Evolutionary conservation across 35 echinoderm and acorn worm species (phyloP), one percentile per base, ranked within the genome.

Genomic region (Apostichopus japonicus): DNA sequence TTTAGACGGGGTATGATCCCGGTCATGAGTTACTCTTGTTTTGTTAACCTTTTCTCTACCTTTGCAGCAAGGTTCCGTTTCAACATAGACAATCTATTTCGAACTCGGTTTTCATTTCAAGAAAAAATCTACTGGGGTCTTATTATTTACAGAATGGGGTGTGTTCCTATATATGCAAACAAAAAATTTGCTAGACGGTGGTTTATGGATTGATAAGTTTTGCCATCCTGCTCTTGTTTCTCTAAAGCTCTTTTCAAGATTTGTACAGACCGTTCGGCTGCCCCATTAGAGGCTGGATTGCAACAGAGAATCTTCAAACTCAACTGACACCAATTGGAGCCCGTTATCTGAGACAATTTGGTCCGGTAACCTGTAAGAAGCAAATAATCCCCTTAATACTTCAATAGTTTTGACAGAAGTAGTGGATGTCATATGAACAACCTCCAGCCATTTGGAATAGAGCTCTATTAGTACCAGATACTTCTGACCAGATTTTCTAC

Each of bases 321-420:
- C 90, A 24, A 56, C 54, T 54, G 93, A 94, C 15, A 84, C 88
- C 93, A 95, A 95, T 23, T 95, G 94, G 27, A 94, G 94, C 21
- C 96, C 90, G 90, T 98, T 98, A 79, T 98, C 92, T 33, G 87
- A 92, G 82, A 98, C 96, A 52, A 95, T 51, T n/a, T 52, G 55
- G 56, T 92, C 86, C 14, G 80, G 96, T 52, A 97, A 86, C 6
- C 96, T 91, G 91, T 90, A 87, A 70, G 63, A 21, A 56, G 86
- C 84, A 91, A 97, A 95, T 59, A 63, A 53, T 16, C 8, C 54
- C 65, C 93, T 55, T 59, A 94, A 72, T 16, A 61, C 83, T 73
- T 94, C 84, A 67, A 94, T 94, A 16, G 90, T 94, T 86, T 71
- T 52, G 24, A 58, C 77, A 55, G 54, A 59, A 22, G 88, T 96